phyloP scores from a whole-genome alignment of 2,113 vertebrate species.

The Amphiprion percula region DNA sequence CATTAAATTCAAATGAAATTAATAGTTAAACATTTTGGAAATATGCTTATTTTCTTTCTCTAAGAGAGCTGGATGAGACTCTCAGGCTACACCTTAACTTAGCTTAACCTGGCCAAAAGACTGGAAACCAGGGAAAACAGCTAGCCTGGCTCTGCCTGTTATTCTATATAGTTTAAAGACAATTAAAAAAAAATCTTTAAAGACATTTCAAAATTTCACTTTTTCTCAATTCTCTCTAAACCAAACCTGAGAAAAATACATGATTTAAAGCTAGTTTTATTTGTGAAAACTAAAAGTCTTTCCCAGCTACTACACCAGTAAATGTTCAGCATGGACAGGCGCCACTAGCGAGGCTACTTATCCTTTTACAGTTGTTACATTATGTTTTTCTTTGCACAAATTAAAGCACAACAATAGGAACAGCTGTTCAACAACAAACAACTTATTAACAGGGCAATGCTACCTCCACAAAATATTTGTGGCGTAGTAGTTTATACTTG shows the following conservation, averaged over 20 bases:
- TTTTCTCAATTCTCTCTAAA: background rate
- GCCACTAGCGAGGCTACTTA: background rate
- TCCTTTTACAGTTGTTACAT: background rate
- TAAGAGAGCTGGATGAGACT: background rate
- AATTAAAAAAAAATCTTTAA: too few species aligned
- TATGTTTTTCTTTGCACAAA: background rate
- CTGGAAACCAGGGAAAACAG: too few species aligned
- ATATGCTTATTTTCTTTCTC: background rate
- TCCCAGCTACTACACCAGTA: background rate
- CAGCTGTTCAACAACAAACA: background rate
- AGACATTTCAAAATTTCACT: background rate
- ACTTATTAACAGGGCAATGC: background rate
- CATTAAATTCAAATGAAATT: slow-evolving; percentile 1
- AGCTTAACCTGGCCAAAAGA: too few species aligned
- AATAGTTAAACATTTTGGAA: background rate
- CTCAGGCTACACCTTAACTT: too few species aligned
- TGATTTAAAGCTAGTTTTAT: background rate
- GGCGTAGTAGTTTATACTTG: background rate
- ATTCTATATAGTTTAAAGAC: too few species aligned
- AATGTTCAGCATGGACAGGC: background rate
- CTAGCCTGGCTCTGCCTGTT: too few species aligned
- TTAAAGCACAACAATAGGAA: slow-evolving; percentile 4
- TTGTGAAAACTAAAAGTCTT: background rate
- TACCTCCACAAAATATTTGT: slow-evolving; percentile 13
- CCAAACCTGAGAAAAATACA: background rate